Evolutionary conservation across 2,888 invertebrate genomes (phyloP).

Genomic region (Aethes cnicana): DNA sequence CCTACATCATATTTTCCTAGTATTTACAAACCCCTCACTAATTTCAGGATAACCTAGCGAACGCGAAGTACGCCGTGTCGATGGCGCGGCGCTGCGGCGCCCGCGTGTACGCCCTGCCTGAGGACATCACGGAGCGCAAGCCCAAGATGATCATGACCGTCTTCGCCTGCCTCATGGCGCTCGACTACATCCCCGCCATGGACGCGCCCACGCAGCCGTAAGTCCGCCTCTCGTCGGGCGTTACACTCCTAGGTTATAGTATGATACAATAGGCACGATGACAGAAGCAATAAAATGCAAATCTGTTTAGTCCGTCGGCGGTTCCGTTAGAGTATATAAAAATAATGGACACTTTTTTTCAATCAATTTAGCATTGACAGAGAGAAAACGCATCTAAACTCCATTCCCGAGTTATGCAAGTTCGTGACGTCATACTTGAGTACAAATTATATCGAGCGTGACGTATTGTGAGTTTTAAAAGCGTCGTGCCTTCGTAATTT

Average conservation of each 20-base stretch:
- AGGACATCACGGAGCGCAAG: slow-evolving; percentile 99
- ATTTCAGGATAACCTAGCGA: slow-evolving; percentile 93
- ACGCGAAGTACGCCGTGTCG: slow-evolving; percentile 99
- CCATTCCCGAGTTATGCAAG: neutral
- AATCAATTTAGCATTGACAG: no score
- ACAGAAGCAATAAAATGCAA: no score
- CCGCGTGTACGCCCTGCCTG: slow-evolving; percentile 98
- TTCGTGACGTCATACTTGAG: no score
- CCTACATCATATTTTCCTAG: no score
- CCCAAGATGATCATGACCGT: slow-evolving; percentile 99
- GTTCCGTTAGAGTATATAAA: no score
- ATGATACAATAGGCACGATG: no score
- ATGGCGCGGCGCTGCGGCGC: slow-evolving; percentile 99
- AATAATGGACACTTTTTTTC: no score
- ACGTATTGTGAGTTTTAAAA: neutral
- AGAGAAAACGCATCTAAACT: no score
- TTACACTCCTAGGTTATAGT: neutral
- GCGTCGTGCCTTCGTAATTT: no score
- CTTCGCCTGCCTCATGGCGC: slow-evolving; percentile 99
- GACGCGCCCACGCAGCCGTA: slow-evolving; percentile 78
- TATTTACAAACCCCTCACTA: neutral
- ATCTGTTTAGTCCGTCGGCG: no score
- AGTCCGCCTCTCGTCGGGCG: slow-evolving; percentile 38
- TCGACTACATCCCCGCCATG: slow-evolving; percentile 96
- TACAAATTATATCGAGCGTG: no score